phyloP scores from a whole-genome alignment of 2,888 invertebrate genomes.

The Hypomecis punctinalis region DNA sequence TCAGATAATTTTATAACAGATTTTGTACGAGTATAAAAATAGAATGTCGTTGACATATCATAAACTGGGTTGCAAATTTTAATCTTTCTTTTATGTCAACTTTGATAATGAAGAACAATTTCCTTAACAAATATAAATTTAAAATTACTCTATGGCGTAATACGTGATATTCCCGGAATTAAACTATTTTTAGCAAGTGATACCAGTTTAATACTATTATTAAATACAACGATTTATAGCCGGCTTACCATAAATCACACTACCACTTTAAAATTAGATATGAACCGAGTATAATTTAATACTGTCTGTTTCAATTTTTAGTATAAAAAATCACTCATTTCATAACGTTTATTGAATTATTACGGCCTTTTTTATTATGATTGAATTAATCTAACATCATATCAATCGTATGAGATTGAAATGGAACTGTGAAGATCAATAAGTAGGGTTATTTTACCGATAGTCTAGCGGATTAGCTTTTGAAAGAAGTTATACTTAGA shows the following conservation, averaged over 20 bases:
- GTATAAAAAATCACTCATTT: too few species aligned
- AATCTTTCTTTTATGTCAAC: slow-evolving; percentile 32
- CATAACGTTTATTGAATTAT: too few species aligned
- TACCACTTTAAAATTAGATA: slow-evolving; percentile 2
- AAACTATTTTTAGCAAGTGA: slow-evolving; percentile 14
- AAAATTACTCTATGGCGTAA: slow-evolving; percentile 29
- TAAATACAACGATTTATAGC: slow-evolving; percentile 2
- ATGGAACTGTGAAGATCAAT: too few species aligned
- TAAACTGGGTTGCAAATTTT: slow-evolving; percentile 36
- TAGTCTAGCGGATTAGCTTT: too few species aligned
- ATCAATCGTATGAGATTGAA: too few species aligned
- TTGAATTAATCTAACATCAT: too few species aligned
- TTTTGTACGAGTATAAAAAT: slow-evolving; percentile 39
- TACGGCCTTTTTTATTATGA: too few species aligned
- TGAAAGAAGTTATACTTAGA: too few species aligned
- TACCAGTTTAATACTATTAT: slow-evolving; percentile 8
- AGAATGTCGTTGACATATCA: slow-evolving; percentile 37
- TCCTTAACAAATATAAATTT: slow-evolving; percentile 30
- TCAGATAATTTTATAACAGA: slow-evolving; percentile 23
- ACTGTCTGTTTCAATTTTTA: too few species aligned
- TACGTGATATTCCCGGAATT: slow-evolving; percentile 22
- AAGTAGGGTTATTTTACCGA: too few species aligned
- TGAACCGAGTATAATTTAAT: not conserved
- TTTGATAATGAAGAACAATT: slow-evolving; percentile 30
- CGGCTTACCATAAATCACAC: slow-evolving; percentile 14